A percentile compares a stretch with the other conserved stretches of the same genome.
phyloP scores from a whole-genome alignment of 2,888 invertebrate species.

The Perizoma affinitatum region DNA sequence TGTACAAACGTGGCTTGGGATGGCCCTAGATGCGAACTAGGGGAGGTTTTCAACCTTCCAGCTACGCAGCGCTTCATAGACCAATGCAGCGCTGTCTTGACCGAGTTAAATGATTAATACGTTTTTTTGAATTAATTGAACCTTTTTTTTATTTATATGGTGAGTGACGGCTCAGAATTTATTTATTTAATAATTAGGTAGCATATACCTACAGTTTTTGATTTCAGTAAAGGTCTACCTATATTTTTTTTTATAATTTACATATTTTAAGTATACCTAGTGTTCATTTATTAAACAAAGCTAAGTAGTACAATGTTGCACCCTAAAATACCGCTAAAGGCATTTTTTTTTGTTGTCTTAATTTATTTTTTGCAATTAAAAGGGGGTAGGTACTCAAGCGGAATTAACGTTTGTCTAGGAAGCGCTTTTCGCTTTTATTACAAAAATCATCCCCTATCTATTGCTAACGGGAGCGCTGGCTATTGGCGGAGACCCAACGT shows the following conservation, averaged over 20 bases:
- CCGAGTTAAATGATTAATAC: conserved; percentile 5
- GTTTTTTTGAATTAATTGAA: too few species aligned
- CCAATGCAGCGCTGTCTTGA: conserved; percentile 35
- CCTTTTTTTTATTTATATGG: too few species aligned
- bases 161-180: too few species aligned
- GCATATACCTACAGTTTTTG: too few species aligned
- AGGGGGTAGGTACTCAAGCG: conserved; percentile 9
- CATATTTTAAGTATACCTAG: too few species aligned
- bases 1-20: conserved; percentile 66
- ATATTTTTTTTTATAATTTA: too few species aligned
- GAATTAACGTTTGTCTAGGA: conserved; percentile 55
- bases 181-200: too few species aligned
- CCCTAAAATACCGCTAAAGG: too few species aligned
- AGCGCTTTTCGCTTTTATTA: conserved; percentile 65
- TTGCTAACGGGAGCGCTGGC: conserved; percentile 56
- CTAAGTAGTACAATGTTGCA: too few species aligned
- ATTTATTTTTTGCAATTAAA: neutral
- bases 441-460: conserved; percentile 71
- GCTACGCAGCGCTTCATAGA: conserved; percentile 62
- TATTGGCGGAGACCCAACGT: conserved; percentile 64
- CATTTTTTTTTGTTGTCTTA: neutral
- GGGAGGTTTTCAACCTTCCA: conserved; percentile 51
- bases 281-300: too few species aligned
- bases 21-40: conserved; percentile 65
- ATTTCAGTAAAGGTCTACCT: too few species aligned